Evolutionary conservation across 2,797 vertebrate species (phyloP).

Genomic region (Simalia tracyae): DNA sequence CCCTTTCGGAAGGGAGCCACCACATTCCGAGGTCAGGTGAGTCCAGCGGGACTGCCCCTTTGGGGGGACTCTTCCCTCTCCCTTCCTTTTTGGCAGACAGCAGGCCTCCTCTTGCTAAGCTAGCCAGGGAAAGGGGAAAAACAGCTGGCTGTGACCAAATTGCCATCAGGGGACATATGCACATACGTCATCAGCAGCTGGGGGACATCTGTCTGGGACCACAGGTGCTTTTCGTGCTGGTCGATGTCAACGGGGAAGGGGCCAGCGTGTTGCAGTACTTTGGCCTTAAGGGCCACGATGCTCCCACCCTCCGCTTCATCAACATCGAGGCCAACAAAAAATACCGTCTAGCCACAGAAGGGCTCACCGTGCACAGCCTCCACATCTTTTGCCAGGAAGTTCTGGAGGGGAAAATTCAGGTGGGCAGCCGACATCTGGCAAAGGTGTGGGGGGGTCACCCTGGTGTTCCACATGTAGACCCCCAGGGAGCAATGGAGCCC

Average conservation of each 20-base stretch:
- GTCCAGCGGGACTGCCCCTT: neutral
- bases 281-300: slow-evolving; percentile 70
- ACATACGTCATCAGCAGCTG: neutral
- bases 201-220: neutral
- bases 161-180: neutral
- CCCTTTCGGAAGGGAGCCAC: slow-evolving; percentile 69
- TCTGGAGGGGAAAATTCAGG: slow-evolving; percentile 80
- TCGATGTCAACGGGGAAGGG: slow-evolving; percentile 70
- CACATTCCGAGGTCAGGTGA: slow-evolving; percentile 84
- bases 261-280: slow-evolving; percentile 83
- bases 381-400: slow-evolving; percentile 76
- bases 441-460: neutral
- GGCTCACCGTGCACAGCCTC: slow-evolving; percentile 66
- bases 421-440: slow-evolving; percentile 52
- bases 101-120: neutral
- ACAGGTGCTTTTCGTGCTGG: slow-evolving; percentile 85
- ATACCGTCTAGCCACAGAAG: slow-evolving; percentile 60
- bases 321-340: slow-evolving; percentile 81
- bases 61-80: neutral
- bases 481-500: neutral
- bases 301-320: slow-evolving; percentile 81
- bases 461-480: accelerated
- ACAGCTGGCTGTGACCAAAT: neutral
- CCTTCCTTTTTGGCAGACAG: neutral
- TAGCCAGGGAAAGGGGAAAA: neutral